A percentile compares a stretch with the other conserved stretches of the same genome.
Conservation (phyloP, 2,113 vertebrate genomes). For the Equus quagga region DNA sequence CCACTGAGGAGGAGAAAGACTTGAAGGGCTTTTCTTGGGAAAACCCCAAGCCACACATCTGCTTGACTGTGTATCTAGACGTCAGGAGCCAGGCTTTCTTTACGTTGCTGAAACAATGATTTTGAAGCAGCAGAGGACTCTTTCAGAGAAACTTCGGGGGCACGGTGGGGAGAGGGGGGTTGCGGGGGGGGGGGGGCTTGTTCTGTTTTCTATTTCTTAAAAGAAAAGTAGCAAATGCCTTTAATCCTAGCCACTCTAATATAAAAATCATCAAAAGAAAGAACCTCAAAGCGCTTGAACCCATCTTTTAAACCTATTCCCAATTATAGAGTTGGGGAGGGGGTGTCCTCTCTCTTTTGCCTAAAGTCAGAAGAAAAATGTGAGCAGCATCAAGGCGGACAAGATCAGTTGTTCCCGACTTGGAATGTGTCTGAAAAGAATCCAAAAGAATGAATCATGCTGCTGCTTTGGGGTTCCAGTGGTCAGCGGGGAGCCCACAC, state of each 20-base stretch:
- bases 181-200: neutral
- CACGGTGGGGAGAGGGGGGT: too few species aligned
- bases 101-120: neutral
- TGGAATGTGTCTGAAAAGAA: neutral
- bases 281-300: neutral
- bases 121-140: neutral
- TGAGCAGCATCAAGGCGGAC: too few species aligned
- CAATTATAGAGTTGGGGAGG: neutral
- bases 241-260: neutral
- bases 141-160: neutral
- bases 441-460: neutral
- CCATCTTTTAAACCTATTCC: neutral
- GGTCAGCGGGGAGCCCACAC: neutral
- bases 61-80: neutral
- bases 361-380: neutral
- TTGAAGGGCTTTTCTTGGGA: neutral
- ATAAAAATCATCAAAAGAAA: neutral
- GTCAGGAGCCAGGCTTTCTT: neutral
- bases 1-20: neutral
- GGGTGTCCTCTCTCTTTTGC: neutral
- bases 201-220: neutral
- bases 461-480: rapidly evolving
- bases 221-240: neutral
- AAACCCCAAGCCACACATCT: neutral
- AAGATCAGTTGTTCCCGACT: neutral